A percentile compares a stretch with the other conserved stretches of the same genome.
phyloP scores from a whole-genome alignment of 2,888 invertebrate species.

The Psylliodes chrysocephalus region DNA sequence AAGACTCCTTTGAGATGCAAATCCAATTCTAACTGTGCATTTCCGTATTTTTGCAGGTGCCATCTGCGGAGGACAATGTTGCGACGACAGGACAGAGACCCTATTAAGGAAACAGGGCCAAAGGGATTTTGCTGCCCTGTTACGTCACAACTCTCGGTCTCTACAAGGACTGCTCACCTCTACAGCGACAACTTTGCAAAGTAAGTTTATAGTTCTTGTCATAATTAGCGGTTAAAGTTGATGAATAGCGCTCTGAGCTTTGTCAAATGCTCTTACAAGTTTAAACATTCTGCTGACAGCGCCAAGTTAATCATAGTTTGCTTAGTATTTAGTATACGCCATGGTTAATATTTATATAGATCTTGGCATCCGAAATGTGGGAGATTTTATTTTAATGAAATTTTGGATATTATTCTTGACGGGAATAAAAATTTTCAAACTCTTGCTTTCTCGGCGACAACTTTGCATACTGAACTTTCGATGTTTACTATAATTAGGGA shows the following conservation, averaged over 20 bases:
- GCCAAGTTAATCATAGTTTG: neutral
- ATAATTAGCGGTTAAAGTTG: conserved; percentile 8
- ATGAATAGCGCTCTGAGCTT: conserved; percentile 7
- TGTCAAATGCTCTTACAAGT: neutral
- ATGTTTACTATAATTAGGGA: conserved; percentile 3
- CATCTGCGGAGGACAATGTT: conserved; percentile 75
- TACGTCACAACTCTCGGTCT: conserved; percentile 77
- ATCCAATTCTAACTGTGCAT: conserved; percentile 3
- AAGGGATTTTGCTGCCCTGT: conserved; percentile 74
- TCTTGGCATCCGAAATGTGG: too few species aligned
- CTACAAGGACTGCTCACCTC: conserved; percentile 80
- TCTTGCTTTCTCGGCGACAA: conserved; percentile 78
- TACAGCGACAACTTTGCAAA: conserved; percentile 78
- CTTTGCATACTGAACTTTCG: conserved; percentile 77
- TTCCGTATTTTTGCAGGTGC: conserved; percentile 60
- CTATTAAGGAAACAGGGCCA: conserved; percentile 70
- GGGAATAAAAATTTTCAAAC: too few species aligned
- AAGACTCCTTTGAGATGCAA: neutral
- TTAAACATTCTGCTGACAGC: neutral
- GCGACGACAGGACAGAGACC: conserved; percentile 73
- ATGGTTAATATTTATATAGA: too few species aligned
- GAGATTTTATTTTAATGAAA: too few species aligned
- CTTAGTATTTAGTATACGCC: too few species aligned
- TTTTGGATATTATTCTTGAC: too few species aligned
- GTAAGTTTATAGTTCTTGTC: conserved; percentile 66